phyloP scores from a whole-genome alignment of 2,797 vertebrate species.

The Chloroceryle inda region DNA sequence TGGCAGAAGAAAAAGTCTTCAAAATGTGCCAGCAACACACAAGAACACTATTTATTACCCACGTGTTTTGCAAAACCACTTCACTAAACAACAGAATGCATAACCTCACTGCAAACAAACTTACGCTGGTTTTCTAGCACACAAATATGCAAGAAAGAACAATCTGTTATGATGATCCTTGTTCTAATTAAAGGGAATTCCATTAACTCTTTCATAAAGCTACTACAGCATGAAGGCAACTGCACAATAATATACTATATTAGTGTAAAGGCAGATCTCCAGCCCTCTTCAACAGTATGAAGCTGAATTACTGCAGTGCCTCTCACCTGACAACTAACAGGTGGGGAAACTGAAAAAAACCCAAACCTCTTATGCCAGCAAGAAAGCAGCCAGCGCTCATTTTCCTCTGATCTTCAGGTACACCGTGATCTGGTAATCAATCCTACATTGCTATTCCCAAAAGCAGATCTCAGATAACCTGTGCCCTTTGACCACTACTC shows the following conservation, averaged over 20 bases:
- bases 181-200: background rate
- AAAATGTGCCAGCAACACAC: constrained; percentile 7
- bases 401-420: background rate
- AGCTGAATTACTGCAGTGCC: background rate
- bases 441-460: background rate
- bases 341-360: background rate
- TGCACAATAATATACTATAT: background rate
- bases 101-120: background rate
- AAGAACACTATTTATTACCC: constrained; percentile 8
- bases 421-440: background rate
- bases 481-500: background rate
- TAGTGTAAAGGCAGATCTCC: background rate
- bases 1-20: constrained; percentile 20
- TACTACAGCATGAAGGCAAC: background rate
- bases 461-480: background rate
- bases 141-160: background rate
- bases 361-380: background rate
- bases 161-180: background rate
- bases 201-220: background rate
- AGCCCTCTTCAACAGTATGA: background rate
- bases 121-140: background rate
- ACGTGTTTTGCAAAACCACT: background rate
- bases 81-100: background rate
- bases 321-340: background rate
- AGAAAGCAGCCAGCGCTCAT: background rate